Percentiles rank a stretch among this genome's conserved stretches.
phyloP scores from a whole-genome alignment of 2,888 invertebrate genomes.

The Epistrophe eligans region DNA sequence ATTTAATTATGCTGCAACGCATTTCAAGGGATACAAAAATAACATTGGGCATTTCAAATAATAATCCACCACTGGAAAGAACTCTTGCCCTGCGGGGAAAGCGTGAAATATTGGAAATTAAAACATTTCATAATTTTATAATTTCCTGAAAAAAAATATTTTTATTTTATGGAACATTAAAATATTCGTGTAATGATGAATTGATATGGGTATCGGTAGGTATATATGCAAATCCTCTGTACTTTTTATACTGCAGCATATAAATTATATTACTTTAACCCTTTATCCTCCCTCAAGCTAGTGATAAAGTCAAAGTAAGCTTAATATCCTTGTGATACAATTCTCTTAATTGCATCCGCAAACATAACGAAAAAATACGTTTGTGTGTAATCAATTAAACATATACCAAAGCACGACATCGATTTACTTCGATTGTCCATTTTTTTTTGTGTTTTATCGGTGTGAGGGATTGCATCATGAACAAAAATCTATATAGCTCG shows the following conservation, averaged over 20 bases:
- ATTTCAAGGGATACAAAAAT: too few relatives aligned
- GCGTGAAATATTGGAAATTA: background rate
- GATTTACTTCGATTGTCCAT: conserved; percentile 40
- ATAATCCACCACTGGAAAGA: too few relatives aligned
- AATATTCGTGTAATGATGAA: conserved; percentile 3
- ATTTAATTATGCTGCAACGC: too few relatives aligned
- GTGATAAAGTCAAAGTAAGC: conserved; percentile 55
- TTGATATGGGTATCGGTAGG: background rate
- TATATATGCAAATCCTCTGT: conserved; percentile 13
- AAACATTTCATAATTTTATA: background rate
- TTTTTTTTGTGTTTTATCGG: conserved; percentile 19
- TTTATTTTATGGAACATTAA: background rate
- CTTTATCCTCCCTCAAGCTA: conserved; percentile 42
- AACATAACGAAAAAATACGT: conserved; percentile 66
- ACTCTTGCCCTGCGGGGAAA: too few relatives aligned
- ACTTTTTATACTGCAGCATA: background rate
- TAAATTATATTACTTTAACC: conserved; percentile 34
- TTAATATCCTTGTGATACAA: conserved; percentile 67
- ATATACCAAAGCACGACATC: conserved; percentile 37
- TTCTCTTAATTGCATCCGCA: conserved; percentile 71
- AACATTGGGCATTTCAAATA: too few relatives aligned
- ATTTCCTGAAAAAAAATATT: background rate
- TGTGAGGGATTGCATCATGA: too few relatives aligned
- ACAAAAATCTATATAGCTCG: too few relatives aligned
- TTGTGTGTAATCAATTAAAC: conserved; percentile 64